These are phyloP conservation scores for Hydra vulgaris DNA, from an alignment of 30 jellyfish, hydroid and myxozoan genomes.

Conservation along the genomic window DNA sequence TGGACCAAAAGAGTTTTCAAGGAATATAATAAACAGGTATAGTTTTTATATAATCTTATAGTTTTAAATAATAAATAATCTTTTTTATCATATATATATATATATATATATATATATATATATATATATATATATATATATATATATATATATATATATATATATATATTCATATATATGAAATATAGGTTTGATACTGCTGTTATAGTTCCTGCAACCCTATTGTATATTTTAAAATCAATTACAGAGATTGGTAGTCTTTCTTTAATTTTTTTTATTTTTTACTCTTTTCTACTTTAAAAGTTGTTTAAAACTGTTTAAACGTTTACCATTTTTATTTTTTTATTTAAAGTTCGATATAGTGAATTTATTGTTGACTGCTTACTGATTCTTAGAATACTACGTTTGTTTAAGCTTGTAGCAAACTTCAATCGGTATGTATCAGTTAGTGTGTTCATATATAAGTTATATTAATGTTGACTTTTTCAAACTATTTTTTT, in stretches of 20 bases:
- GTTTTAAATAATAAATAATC: no score
- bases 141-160: no score
- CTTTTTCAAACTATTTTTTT: no score
- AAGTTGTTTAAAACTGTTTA: no score
- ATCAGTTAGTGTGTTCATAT: not conserved
- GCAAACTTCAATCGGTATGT: constrained; percentile 67
- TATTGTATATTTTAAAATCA: constrained; percentile 55
- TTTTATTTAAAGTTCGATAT: constrained; percentile 19
- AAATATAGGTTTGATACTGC: constrained; percentile 35
- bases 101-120: no score
- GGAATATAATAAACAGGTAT: constrained; percentile 81
- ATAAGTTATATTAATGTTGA: no score
- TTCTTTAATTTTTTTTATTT: not conserved
- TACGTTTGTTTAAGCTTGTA: constrained; percentile 74
- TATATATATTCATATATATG: not conserved
- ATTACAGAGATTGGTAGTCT: constrained; percentile 39
- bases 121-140: no score
- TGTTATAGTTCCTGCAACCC: constrained; percentile 91
- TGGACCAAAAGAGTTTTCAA: constrained; percentile 65
- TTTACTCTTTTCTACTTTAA: no score
- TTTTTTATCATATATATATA: no score
- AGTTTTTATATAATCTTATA: no score
- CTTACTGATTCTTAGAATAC: constrained; percentile 76
- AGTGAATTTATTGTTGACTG: constrained; percentile 65
- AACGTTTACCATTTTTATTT: no score